Base-by-base conservation (phyloP, 2,888 invertebrate species). In the Sylvicola cinctus region DNA sequence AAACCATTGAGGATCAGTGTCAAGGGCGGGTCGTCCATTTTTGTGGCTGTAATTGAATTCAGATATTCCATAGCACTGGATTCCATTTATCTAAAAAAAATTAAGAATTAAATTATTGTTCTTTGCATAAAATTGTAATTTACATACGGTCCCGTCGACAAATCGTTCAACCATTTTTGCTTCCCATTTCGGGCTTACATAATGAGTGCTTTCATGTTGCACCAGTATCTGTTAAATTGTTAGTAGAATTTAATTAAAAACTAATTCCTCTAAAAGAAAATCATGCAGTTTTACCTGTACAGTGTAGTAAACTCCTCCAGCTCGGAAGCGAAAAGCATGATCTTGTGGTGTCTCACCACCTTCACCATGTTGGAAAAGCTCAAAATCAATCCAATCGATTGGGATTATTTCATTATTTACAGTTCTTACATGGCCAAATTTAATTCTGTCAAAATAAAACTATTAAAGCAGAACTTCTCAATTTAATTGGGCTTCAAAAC, bases 31-130 rank as follows among this genome's bases (percentile, higher is more conserved):
- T 3, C 72, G 53, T 1, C 71, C 72, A 7, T 53, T 60, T 8
- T 50, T 51, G 47, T 70, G 63, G 31, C 67, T 57, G 52, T 80
- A 79, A 46, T 78, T 67, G 61, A 75, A 76, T 53, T 80, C 79
- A 0, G 72, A 70, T 17, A 78, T 66, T 1, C 79, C 79, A 39
- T 69, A 66, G 0, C 79, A 79, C 1, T 62, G 60, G 0, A 71
- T 52, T 1, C 72, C 73, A 53, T 54, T 53, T 2, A 54, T 16
- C 27, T 33, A 26, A 4, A 26, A 11, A 25, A 25, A n/a, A n/a
- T 25, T 7, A 25, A 25, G 11, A 8, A 7, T 8, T 25, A 25
- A 25, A 25, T 25, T 7, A 25, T 25, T 7, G 25, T 8, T 25
- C 25, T 25, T 11, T 8, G 25, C 11, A 8, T 25, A 25, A 11